These are phyloP conservation scores for Oceanodroma leucorhoa DNA, from an alignment of 2,797 vertebrate genomes.

Conservation along the genomic window DNA sequence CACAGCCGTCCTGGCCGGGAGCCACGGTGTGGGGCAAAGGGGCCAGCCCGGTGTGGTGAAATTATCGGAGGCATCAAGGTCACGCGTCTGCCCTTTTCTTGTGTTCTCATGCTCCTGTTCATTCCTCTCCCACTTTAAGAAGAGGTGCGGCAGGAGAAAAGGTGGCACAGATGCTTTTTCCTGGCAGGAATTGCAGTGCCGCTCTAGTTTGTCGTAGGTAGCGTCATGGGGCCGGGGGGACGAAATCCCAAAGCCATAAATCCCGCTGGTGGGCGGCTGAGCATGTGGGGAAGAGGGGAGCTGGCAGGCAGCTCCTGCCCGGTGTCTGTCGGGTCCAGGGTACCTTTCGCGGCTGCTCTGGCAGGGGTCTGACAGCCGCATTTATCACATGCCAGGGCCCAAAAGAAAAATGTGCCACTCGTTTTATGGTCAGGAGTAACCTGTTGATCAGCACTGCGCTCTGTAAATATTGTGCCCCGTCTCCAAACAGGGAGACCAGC, in stretches of 20 bases:
- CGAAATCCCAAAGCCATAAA: neutral
- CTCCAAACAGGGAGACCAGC: neutral
- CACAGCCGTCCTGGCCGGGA: neutral
- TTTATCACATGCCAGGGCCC: neutral
- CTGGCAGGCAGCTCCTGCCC: neutral
- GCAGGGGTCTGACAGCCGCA: conserved; percentile 42
- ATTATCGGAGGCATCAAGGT: neutral
- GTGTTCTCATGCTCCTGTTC: neutral
- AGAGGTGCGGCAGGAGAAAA: neutral
- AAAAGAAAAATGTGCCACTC: neutral
- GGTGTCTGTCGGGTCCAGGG: rapidly evolving
- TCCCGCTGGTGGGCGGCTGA: rapidly evolving
- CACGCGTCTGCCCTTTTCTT: rapidly evolving
- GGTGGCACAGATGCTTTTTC: neutral
- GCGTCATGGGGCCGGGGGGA: neutral
- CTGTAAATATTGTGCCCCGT: neutral
- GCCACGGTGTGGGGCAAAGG: neutral
- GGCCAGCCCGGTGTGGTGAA: neutral
- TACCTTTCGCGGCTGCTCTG: neutral
- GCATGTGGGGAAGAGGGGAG: neutral
- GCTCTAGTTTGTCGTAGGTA: neutral
- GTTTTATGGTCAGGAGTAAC: neutral
- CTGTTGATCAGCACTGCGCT: neutral
- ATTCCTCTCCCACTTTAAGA: neutral
- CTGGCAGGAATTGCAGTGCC: neutral